Evolutionary conservation across 2,888 invertebrate species (phyloP), one percentile per base, ranked within the genome.

Genomic region (Campoplex nolae): DNA sequence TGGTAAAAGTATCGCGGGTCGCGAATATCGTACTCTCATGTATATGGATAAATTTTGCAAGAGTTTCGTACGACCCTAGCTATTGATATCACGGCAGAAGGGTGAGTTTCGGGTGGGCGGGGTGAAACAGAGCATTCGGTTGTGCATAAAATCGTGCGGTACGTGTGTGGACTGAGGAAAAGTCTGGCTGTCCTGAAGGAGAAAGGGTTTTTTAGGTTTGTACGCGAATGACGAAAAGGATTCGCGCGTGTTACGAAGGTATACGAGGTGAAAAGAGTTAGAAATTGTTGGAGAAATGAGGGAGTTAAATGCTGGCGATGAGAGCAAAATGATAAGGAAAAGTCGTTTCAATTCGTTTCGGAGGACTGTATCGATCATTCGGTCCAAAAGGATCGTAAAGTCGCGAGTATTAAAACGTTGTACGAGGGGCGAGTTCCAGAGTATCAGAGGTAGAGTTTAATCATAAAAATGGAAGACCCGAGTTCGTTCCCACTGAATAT

Each of bases 371-470:
- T 16, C 32, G 32, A 62, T 32, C 2, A 11, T 68, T 68, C 8
- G 8, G 23, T 45, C 23, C 1, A 65, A 35, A 35, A 73, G 54
- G 51, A 7, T 71, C 71, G 28, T 51, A 11, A 23, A 32, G 48
- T 8, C 28, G 9, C 32, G 48, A 45, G 71, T 9, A 51, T 62
- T 62, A 32, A 48, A 32, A 32, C 16, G 48, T 51, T 23, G 7
- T 51, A 3, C 51, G 3, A 51, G 18, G 23, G 23, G 23, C 23
- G 23, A 23, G 23, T 23, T 23, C 0, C 80, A 77, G 88, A 84
- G 90, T 91, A 91, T 91, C 90, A 90, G 90, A 89, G 90, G 89
- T 90, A 86, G 90, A 91, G 91, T 92, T 92, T 91, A 92, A 92
- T 92, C 92, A 91, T 91, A 91, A 89, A 92, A 92, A 92, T 92